phyloP scores from a whole-genome alignment of 2,888 invertebrate species.

The Acanthopleura granulata region DNA sequence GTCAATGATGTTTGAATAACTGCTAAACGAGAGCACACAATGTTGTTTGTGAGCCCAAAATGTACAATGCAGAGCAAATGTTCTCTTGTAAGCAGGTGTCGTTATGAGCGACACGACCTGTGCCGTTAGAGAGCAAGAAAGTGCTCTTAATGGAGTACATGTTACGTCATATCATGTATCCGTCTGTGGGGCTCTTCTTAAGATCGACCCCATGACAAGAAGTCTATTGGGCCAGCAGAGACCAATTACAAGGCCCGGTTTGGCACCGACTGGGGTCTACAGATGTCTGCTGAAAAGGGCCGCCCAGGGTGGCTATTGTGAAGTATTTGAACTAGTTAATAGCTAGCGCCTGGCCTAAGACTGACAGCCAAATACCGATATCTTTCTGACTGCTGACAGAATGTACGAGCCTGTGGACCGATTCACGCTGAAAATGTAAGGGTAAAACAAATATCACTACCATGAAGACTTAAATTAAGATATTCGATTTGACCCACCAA shows the following conservation, averaged over 20 bases:
- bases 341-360: neutral
- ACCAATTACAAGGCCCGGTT: neutral
- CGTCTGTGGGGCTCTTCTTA: no score
- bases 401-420: neutral
- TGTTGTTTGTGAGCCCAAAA: no score
- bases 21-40: no score
- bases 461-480: constrained; percentile 7
- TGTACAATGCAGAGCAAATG: no score
- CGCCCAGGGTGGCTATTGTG: neutral
- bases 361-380: neutral
- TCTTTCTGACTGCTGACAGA: neutral
- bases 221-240: neutral
- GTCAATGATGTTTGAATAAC: no score
- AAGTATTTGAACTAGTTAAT: constrained; percentile 18
- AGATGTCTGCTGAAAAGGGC: neutral
- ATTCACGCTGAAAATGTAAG: constrained; percentile 3
- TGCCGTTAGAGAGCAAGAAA: neutral
- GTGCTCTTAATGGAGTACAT: neutral
- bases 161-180: neutral
- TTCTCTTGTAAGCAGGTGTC: no score
- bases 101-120: no score
- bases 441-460: constrained; percentile 9
- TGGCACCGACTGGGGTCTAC: neutral
- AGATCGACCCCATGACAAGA: neutral
- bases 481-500: constrained; percentile 12